Percentiles rank a stretch among this genome's conserved stretches.
phyloP scores from a whole-genome alignment of 64 coral and sea anemone genomes.

The Platygyra sinensis region DNA sequence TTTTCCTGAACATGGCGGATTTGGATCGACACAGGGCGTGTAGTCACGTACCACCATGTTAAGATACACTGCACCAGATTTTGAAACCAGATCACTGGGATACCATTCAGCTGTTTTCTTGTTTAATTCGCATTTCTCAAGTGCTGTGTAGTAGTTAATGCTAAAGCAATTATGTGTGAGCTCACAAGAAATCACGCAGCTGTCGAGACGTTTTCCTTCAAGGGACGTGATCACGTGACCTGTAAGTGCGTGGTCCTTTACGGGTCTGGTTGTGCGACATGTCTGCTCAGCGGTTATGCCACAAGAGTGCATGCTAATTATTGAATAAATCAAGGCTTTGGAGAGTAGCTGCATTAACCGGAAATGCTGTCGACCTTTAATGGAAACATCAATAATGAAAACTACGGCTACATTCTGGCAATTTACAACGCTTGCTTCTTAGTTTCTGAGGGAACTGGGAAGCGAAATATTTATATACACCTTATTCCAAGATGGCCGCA shows the following conservation, averaged over 20 bases:
- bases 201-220: constrained; percentile 17
- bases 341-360: background rate
- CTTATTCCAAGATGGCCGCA: too few relatives aligned
- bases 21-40: constrained; percentile 48
- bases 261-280: constrained; percentile 13
- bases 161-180: constrained; percentile 47
- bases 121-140: constrained; percentile 64
- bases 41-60: constrained; percentile 60
- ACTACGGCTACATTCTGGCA: background rate
- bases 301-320: background rate
- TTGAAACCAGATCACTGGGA: constrained; percentile 24
- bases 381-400: background rate
- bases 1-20: constrained; percentile 36
- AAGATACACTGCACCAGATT: constrained; percentile 41
- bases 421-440: too few relatives aligned
- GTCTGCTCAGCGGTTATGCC: constrained; percentile 22
- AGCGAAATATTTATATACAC: too few relatives aligned
- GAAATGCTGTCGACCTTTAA: background rate
- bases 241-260: constrained; percentile 14
- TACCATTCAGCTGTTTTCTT: constrained; percentile 58
- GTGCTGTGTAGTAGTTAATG: constrained; percentile 53
- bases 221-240: constrained; percentile 27
- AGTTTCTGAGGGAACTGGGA: too few relatives aligned
- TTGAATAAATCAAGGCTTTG: background rate
- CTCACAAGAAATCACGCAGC: constrained; percentile 52